phyloP scores from a whole-genome alignment of 2,888 invertebrate species.

The Thymelicus sylvestris region DNA sequence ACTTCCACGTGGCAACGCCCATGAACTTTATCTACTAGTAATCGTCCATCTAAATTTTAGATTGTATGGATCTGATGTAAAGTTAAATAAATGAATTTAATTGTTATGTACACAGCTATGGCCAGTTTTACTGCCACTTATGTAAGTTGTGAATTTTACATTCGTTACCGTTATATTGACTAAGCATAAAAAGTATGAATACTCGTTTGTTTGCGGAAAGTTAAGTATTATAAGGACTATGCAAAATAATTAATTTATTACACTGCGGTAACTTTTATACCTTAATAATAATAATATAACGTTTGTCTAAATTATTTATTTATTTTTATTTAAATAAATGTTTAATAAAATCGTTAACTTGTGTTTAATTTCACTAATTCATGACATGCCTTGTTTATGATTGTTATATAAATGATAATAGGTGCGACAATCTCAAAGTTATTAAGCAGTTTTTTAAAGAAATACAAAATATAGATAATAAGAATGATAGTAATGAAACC shows the following conservation, averaged over 20 bases:
- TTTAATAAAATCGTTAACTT: background rate
- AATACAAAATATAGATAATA: too few species aligned
- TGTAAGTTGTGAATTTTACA: background rate
- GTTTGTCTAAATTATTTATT: background rate
- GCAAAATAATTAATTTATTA: constrained; percentile 3
- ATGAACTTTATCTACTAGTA: too few species aligned
- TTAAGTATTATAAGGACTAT: background rate
- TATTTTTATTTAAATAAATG: background rate
- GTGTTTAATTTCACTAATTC: background rate
- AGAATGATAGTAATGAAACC: too few species aligned
- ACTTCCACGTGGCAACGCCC: too few species aligned
- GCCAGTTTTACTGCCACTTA: too few species aligned
- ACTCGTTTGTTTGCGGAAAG: background rate
- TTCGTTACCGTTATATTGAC: background rate
- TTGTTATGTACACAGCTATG: background rate
- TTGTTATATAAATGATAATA: too few species aligned
- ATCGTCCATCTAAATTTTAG: too few species aligned
- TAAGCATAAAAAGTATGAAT: background rate
- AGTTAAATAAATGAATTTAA: background rate
- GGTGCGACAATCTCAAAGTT: too few species aligned
- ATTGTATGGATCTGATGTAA: too few species aligned
- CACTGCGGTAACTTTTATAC: background rate
- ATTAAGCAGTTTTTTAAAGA: too few species aligned
- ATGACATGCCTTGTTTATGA: too few species aligned
- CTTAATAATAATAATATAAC: background rate